These are phyloP conservation scores for Apoderus coryli DNA, from an alignment of 2,888 invertebrate genomes.

Conservation along the genomic window DNA sequence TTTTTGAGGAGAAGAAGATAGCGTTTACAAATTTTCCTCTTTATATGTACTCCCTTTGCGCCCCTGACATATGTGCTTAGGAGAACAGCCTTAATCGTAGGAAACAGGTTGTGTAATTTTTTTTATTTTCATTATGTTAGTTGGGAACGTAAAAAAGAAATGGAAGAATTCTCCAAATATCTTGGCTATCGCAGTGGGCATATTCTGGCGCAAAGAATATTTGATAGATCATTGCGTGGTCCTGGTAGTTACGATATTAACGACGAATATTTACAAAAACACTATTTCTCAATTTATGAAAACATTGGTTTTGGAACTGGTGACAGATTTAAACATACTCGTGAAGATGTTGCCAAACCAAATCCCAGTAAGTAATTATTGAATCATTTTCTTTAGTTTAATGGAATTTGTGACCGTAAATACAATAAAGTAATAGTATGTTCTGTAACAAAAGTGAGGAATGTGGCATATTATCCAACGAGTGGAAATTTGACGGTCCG, in stretches of 20 bases:
- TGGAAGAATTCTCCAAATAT: conserved; percentile 20
- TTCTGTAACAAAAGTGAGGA: too few species aligned
- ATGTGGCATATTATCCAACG: too few species aligned
- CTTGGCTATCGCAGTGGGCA: conserved; percentile 18
- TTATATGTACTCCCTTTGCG: too few species aligned
- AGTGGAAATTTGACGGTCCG: too few species aligned
- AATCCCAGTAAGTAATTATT: too few species aligned
- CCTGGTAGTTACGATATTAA: conserved; percentile 18
- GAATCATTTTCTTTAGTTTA: too few species aligned
- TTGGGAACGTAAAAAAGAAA: conserved; percentile 19
- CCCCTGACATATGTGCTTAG: too few species aligned
- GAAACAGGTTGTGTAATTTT: not conserved
- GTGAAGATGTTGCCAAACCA: not conserved
- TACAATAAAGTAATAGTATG: too few species aligned
- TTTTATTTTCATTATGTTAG: conserved; percentile 16
- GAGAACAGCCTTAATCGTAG: not conserved
- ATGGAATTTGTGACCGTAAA: too few species aligned
- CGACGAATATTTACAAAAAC: conserved; percentile 14
- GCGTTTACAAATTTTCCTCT: too few species aligned
- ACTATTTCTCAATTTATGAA: conserved; percentile 9
- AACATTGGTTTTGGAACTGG: conserved; percentile 18
- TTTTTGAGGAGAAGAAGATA: too few species aligned
- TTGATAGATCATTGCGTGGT: conserved; percentile 17
- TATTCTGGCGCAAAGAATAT: conserved; percentile 16
- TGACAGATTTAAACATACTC: conserved; percentile 12